Conservation (phyloP, 2,797 vertebrate genomes). For the Pangasius larnaudii region DNA sequence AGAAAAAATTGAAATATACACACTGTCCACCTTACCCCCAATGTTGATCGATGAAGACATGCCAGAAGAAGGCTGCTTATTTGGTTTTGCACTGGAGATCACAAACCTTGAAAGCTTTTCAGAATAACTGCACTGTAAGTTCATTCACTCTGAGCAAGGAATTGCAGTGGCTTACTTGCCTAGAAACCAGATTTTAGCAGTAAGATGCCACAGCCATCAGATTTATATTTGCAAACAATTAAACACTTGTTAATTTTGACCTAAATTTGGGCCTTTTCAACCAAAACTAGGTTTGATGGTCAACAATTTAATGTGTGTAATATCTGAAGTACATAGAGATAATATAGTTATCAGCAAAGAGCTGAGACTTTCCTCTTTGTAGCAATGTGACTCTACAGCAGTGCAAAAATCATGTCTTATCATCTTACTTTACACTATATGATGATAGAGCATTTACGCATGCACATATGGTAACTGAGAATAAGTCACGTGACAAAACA, state of each 20-base stretch:
- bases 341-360: neutral
- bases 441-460: conserved; percentile 8
- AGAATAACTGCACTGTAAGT: neutral
- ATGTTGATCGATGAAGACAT: neutral
- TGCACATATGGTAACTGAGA: neutral
- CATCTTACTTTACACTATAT: neutral
- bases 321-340: neutral
- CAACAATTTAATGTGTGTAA: neutral
- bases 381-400: neutral
- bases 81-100: conserved; percentile 2
- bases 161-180: neutral
- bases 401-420: conserved; percentile 2
- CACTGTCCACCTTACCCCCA: neutral
- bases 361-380: neutral
- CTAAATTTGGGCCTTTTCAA: neutral
- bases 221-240: neutral
- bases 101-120: neutral
- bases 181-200: neutral
- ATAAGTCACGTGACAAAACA: neutral
- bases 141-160: neutral
- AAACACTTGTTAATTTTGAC: neutral
- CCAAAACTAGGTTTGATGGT: neutral
- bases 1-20: neutral
- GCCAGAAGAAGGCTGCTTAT: neutral
- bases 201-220: neutral